Base-by-base conservation (phyloP, 2,888 invertebrate species). In the Icerya purchasi region DNA sequence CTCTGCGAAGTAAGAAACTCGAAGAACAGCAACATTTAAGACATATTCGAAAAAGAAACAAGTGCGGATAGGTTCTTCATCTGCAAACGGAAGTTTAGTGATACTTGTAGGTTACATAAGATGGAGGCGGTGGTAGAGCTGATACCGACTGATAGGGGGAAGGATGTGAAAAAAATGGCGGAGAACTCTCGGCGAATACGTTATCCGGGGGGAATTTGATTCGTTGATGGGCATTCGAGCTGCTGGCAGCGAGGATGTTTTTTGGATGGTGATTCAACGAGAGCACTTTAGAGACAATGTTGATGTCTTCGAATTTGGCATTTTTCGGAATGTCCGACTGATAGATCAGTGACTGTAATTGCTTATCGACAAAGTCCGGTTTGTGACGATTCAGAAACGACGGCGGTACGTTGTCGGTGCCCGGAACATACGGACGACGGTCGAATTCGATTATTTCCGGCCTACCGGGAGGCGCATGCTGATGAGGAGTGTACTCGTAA, bases 241-340 rank as follows among this genome's bases (percentile, higher is more conserved):
- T 14, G 36, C 8, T 8, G 8, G 36, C 18, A 21, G 23, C 22
- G 22, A 18, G 21, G 8, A 36, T 36, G 2, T 58, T 55, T 1
- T 36, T n/a, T 5, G 57, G 57, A 3, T 58, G 83, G 67, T 86
- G 86, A 71, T 87, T 86, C 59, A 86, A 72, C 8, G 86, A 84
- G 66, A 87, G 72, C 62, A 87, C 83, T 73, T 86, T 86, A 54
- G 84, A 82, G 49, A 87, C 84, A 67, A 87, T 83, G 69, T 83
- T 85, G 57, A 87, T 73, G 71, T 87, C 86, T 69, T 86, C 86
- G 60, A 79, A 78, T 63, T 73, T 74, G 65, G 78, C 76, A 53
- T 74, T 74, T 1, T 66, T 68, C 52, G 79, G 79, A 51, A 84
- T 75, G 49, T 83, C 83, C 56, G 81, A 80, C 69, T 82, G 80